Conservation (phyloP, 2,113 vertebrate species). For the Perognathus longimembris region DNA sequence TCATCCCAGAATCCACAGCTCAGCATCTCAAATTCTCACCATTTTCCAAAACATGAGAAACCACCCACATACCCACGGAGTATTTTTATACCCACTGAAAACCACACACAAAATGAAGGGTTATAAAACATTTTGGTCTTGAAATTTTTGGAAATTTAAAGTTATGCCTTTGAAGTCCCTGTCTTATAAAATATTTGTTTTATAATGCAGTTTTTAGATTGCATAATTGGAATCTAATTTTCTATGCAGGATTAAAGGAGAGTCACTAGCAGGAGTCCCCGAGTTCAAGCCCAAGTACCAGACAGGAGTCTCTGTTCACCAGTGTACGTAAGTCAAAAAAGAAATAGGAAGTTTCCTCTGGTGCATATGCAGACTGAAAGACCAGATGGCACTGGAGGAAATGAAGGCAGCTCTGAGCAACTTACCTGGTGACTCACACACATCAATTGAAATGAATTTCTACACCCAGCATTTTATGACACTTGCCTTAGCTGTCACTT, state of each 20-base stretch:
- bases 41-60: slow-evolving; percentile 78
- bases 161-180: slow-evolving; percentile 8
- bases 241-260: background rate
- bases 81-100: slow-evolving; percentile 80
- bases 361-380: background rate
- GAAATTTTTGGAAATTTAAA: slow-evolving; percentile 35
- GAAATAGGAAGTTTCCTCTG: background rate
- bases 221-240: background rate
- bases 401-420: background rate
- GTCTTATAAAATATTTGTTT: slow-evolving; percentile 12
- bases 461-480: background rate
- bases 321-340: background rate
- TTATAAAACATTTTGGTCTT: slow-evolving; percentile 69
- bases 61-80: slow-evolving; percentile 76
- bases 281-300: no score
- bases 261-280: background rate
- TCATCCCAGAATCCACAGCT: slow-evolving; percentile 68
- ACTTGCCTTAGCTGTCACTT: background rate
- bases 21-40: slow-evolving; percentile 76
- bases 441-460: background rate
- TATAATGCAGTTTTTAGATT: slow-evolving; percentile 21
- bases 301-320: background rate
- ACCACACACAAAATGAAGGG: slow-evolving; percentile 74
- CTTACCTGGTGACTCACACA: background rate
- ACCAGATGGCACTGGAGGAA: background rate